Base-by-base conservation (phyloP, 2,888 invertebrate genomes). In the Labia minor region DNA sequence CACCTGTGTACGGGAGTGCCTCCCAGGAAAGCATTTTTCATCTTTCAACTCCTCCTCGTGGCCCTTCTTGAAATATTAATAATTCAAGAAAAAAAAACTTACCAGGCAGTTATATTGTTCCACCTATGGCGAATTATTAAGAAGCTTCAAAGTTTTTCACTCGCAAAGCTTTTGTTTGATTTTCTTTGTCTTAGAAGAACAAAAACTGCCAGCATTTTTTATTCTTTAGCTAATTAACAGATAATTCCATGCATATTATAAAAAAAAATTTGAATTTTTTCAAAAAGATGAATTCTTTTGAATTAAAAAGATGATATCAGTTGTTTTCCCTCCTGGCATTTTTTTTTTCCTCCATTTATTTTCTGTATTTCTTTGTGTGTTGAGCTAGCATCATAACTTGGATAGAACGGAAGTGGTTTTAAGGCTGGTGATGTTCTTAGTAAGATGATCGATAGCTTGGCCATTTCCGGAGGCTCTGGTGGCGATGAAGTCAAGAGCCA, bases 41-140 rank as follows among this genome's bases (percentile, higher is more conserved):
- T 49, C 49, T 16, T 16, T 14, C 49, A 49, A 10, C 49, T 49
- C 49, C 49, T 8, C n/a, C 16, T 8, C n/a, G 6, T 3, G 16
- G 49, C 2, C 49, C 49, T n/a, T 49, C 49, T 49, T 49, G 49
- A 49, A 16, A 49, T 49, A 49, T 49, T 49, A 49, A 49, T 49
- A 49, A 49, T 49, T 49, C 49, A 49, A 49, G 8, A 49, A 33
- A 33, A 33, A 49, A 49, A 49, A 49, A 49, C 49, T 49, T 49
- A 49, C 49, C 49, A 49, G n/a, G n/a, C 49, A 49, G 14, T 49
- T 49, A 49, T 49, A 49, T 49, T 49, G 49, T 49, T 49, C 49
- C 49, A 49, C 49, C 49, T 49, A 49, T 49, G 49, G 49, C 49
- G 49, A 49, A 49, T 49, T 49, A 49, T 49, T 49, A 49, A 49